phyloP scores from a whole-genome alignment of 1,140 invertebrate species.

The Charaxes varanes region DNA sequence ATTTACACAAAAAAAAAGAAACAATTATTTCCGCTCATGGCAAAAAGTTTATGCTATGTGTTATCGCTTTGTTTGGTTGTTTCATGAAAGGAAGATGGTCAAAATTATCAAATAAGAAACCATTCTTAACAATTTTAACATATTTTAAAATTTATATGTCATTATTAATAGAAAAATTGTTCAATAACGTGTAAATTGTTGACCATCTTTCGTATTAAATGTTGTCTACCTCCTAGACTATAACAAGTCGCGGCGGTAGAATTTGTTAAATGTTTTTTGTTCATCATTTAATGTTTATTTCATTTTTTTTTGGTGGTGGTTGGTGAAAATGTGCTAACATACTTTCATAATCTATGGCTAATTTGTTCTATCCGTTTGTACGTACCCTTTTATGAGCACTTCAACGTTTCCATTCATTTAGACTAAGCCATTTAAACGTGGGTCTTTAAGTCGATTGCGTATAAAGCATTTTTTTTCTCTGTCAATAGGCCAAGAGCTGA shows the following conservation, averaged over 20 bases:
- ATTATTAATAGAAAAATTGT: not conserved
- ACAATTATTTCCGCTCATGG: slow-evolving; percentile 11
- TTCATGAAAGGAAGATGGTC: slow-evolving; percentile 4
- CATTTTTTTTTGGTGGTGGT: slow-evolving; percentile 67
- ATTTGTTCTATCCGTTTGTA: slow-evolving; percentile 50
- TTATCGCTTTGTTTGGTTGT: slow-evolving; percentile 15
- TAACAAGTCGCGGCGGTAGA: not conserved
- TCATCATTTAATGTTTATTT: slow-evolving; percentile 29
- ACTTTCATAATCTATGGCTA: slow-evolving; percentile 72
- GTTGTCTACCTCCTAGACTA: slow-evolving; percentile 1
- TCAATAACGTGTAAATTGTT: not conserved
- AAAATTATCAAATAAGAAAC: not conserved
- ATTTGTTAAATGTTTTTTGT: not conserved
- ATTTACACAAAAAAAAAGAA: slow-evolving; percentile 4
- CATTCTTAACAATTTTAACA: not conserved
- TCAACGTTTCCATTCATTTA: slow-evolving; percentile 11
- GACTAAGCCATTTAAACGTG: slow-evolving; percentile 9
- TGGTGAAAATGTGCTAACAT: slow-evolving; percentile 74
- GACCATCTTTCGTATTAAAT: slow-evolving; percentile 5
- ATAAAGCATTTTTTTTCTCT: slow-evolving; percentile 18
- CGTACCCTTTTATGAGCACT: slow-evolving; percentile 13
- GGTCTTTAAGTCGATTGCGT: slow-evolving; percentile 5
- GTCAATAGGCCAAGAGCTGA: slow-evolving; percentile 90
- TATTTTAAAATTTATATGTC: not conserved
- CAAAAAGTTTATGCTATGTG: slow-evolving; percentile 14